phyloP scores from a whole-genome alignment of 2,797 vertebrate genomes.

The Adrianichthys oophorus region DNA sequence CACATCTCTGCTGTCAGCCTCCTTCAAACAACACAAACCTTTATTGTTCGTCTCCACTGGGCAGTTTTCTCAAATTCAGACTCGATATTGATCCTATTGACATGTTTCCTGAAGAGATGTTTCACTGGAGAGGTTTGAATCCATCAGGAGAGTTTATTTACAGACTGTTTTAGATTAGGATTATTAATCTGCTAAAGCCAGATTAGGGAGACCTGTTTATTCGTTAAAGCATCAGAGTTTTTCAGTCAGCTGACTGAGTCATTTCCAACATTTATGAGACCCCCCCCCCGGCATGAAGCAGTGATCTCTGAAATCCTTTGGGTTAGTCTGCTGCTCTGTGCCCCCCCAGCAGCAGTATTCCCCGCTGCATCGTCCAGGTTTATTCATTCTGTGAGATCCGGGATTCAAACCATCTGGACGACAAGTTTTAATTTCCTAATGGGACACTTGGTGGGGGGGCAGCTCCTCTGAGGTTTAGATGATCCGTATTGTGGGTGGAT shows the following conservation, averaged over 20 bases:
- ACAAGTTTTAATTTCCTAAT: constrained; percentile 75
- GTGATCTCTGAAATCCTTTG: constrained; percentile 21
- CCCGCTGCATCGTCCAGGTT: constrained; percentile 29
- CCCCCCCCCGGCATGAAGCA: constrained; percentile 19
- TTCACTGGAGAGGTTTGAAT: constrained; percentile 36
- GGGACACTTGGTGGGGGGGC: constrained; percentile 61
- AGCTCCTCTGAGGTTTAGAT: constrained; percentile 56
- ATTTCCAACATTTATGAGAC: constrained; percentile 49
- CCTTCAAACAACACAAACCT: constrained; percentile 48
- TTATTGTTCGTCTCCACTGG: constrained; percentile 27
- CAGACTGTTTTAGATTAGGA: constrained; percentile 46
- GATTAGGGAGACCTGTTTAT: constrained; percentile 46
- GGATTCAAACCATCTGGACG: constrained; percentile 74
- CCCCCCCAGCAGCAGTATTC: constrained; percentile 11
- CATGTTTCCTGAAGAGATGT: too few species aligned
- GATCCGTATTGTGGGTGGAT: constrained; percentile 38
- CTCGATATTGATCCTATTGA: too few species aligned
- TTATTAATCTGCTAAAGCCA: constrained; percentile 58
- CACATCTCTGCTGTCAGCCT: constrained; percentile 26
- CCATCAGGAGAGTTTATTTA: constrained; percentile 31
- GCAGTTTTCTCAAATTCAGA: neutral
- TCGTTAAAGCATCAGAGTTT: too few species aligned
- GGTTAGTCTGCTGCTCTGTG: constrained; percentile 42
- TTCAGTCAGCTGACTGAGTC: constrained; percentile 43
- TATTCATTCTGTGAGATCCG: constrained; percentile 64